Evolutionary conservation across 2,888 invertebrate genomes (phyloP), one percentile per base, ranked within the genome.

Genomic region (Pomacea canaliculata): DNA sequence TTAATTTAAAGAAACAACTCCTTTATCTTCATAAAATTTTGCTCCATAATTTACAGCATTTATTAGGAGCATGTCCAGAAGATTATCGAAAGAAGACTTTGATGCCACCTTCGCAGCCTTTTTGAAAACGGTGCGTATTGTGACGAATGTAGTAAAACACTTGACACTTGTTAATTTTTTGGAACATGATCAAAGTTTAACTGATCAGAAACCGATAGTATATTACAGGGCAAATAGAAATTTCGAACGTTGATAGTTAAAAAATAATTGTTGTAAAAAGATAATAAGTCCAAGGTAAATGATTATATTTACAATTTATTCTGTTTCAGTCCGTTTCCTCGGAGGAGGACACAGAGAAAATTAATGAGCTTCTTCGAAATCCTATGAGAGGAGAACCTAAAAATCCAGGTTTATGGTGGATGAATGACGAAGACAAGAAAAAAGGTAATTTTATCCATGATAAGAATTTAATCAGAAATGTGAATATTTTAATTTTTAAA

Each of bases 61-160:
- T 7, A 1, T 60, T 49, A 37, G 7, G 2, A 73, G 68, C 46
- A 80, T 76, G 73, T 69, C 80, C 12, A 73, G 70, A 49, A 77
- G 65, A 68, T 78, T 79, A 70, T 76, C 80, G 16, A 82, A 84
- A 19, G 81, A 83, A 63, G 87, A 86, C 16, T 82, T 88, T 79
- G 87, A 88, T 79, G 83, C 81, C 13, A 87, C 86, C 78, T 88
- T 88, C 84, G 87, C 87, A 72, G 88, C 85, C 37, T 88, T 88
- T 80, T 73, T 88, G 51, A 85, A 85, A 79, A 85, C 86, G 79
- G 88, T 88, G 80, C 79, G 83, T 78, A 4, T 37, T 37, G 37
- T 37, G 37, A 37, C 5, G 37, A 3, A 37, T 37, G 37, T 37
- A 23, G 0, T 23, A 23, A 23, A 23, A 23, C 23, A 0, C 23